Evolutionary conservation across 1,140 invertebrate species (phyloP), one percentile per base, ranked within the genome.

Genomic region (Caerostris darwini): DNA sequence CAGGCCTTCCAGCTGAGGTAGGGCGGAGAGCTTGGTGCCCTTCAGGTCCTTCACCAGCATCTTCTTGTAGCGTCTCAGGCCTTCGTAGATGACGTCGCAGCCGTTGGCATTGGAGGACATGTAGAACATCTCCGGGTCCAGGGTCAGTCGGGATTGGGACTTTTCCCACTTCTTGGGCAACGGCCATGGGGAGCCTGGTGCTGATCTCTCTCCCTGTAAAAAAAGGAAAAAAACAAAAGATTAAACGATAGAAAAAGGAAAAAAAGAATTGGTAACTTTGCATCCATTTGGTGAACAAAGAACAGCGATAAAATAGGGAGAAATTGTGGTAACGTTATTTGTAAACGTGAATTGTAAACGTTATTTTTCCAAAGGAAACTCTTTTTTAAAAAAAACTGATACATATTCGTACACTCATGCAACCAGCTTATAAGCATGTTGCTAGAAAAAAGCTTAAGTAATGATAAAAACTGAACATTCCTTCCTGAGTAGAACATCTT

Each of bases 51-150:
- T 64, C 7, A 95, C 34, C 34, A 94, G 83, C 5, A 94, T 58
- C 17, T 59, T 67, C 19, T 92, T 89, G 59, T 95, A 95, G 4
- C 95, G 93, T 19, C n/a, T 95, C 12, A 97, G 94, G 1, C 97
- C 97, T 61, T 97, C 96, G 59, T 96, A 96, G 17, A 97, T 95
- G 77, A 97, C 96, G 91, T 97, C 96, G 95, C 97, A 97, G n/a
- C 93, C 85, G n/a, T 93, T 67, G 5, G 86, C 94, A 14, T 85
- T 94, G 3, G 94, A 92, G 8, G 85, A 71, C 56, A 96, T 95
- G 53, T 95, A 69, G 88, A 96, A 96, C 0, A 69, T 61, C 19
- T 93, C 71, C 0, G 95, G 94, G 94, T 95, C 94, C 2, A 95
- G n/a, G 58, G 88, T 92, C 7, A 95, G 94, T 5, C 95, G 34